Evolutionary conservation across 1,140 invertebrate genomes (phyloP), one percentile per base, ranked within the genome.

Genomic region (Arctopsyche grandis): DNA sequence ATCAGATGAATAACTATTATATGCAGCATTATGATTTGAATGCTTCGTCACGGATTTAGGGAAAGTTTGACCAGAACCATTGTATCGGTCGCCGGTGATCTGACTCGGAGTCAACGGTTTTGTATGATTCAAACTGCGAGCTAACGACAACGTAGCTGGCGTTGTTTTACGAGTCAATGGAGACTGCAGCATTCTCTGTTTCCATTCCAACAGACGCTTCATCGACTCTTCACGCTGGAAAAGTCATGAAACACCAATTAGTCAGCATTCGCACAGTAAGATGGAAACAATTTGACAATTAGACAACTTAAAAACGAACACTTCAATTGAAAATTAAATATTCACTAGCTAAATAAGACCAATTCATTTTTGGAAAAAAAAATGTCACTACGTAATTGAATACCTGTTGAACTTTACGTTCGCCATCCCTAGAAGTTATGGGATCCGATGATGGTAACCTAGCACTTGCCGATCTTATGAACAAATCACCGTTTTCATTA

Each of bases 181-280:
- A 19, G 94, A 95, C 85, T 96, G 95, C 79, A 97, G 87, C 96
- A 97, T 97, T 83, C 95, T 90, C 86, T 97, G 95, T 85, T 97
- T 97, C 96, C 96, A 97, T 87, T 97, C 95, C 10, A 97, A 86
- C 78, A 97, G 86, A 12, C 96, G 90, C 87, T 95, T 96, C 95
- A 97, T 96, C 5, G 95, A 96, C 87, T 97, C 95, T 89, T 97
- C 95, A 26, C 94, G 90, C 92, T 94, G 85, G 10, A 69, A 48
- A 38, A 1, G 43, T 43, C n/a, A 38, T 7, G n/a, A 56, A 46
- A 63, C n/a, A n/a, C 29, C 38, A 63, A 76, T 43, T 14, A 75
- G 21, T 3, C 4, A 21, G 4, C 16, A 75, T 75, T 75, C 14
- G n/a, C n/a, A n/a, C n/a, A n/a, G n/a, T n/a, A n/a, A n/a, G n/a